Conservation (phyloP, 1,140 invertebrate genomes). For the Battus philenor region DNA sequence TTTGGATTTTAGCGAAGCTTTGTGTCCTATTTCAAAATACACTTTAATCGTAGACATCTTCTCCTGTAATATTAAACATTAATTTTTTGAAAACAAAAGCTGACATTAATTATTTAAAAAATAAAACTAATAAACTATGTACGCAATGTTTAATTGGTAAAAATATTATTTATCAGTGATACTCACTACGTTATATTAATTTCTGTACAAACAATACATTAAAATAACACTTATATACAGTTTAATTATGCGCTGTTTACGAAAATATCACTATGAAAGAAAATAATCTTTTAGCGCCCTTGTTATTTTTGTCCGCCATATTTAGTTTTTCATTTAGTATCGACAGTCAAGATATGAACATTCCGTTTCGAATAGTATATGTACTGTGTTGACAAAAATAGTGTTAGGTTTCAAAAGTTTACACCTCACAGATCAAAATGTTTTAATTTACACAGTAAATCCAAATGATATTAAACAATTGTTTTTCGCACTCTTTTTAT, state of each 20-base stretch:
- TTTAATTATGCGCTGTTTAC: constrained; percentile 12
- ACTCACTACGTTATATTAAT: constrained; percentile 15
- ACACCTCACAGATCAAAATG: too few relatives aligned
- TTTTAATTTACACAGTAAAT: too few relatives aligned
- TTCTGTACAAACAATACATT: constrained; percentile 16
- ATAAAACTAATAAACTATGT: constrained; percentile 29
- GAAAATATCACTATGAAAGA: constrained; percentile 39
- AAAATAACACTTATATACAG: constrained; percentile 24
- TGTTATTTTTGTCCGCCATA: constrained; percentile 74
- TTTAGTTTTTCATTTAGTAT: constrained; percentile 44
- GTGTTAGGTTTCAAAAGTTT: background rate
- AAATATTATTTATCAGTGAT: constrained; percentile 22
- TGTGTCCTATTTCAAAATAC: constrained; percentile 94
- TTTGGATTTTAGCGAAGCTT: constrained; percentile 86
- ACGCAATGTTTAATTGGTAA: constrained; percentile 21
- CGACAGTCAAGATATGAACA: constrained; percentile 11
- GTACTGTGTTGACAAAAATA: background rate
- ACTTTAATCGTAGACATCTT: constrained; percentile 86
- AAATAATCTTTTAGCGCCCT: constrained; percentile 72
- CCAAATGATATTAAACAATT: too few relatives aligned
- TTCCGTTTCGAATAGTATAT: background rate
- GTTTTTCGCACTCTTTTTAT: too few relatives aligned
- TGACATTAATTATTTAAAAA: too few relatives aligned
- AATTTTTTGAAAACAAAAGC: constrained; percentile 24
- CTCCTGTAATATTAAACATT: constrained; percentile 29